These are phyloP conservation scores for Manacus vitellinus DNA, from an alignment of 2,113 vertebrate genomes.

Conservation along the genomic window DNA sequence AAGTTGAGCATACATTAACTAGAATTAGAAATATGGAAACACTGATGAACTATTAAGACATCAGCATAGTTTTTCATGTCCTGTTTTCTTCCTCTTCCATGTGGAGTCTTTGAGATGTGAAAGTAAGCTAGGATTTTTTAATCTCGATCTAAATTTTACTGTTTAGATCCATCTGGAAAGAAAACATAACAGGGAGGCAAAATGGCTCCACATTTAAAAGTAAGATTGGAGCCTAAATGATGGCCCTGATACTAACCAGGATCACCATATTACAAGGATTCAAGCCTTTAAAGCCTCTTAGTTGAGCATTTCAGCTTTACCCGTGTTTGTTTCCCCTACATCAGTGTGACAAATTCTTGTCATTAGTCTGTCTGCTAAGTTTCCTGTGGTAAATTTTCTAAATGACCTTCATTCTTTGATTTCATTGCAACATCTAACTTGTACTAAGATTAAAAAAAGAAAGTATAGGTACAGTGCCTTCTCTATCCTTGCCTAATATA, in stretches of 20 bases:
- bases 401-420: neutral
- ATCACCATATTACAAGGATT: accelerated
- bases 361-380: neutral
- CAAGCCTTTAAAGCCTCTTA: neutral
- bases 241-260: neutral
- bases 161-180: neutral
- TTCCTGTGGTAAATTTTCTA: neutral
- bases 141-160: no score
- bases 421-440: neutral
- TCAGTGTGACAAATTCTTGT: neutral
- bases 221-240: neutral
- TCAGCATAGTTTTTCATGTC: neutral
- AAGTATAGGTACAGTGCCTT: neutral
- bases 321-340: neutral
- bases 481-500: neutral
- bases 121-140: neutral
- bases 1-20: neutral
- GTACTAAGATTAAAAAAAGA: neutral
- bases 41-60: neutral
- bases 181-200: neutral
- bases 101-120: neutral
- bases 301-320: neutral
- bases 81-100: neutral
- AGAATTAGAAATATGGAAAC: neutral
- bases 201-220: neutral